Conservation (phyloP, 1,140 invertebrate genomes). For the Lasioglossum albipes region DNA sequence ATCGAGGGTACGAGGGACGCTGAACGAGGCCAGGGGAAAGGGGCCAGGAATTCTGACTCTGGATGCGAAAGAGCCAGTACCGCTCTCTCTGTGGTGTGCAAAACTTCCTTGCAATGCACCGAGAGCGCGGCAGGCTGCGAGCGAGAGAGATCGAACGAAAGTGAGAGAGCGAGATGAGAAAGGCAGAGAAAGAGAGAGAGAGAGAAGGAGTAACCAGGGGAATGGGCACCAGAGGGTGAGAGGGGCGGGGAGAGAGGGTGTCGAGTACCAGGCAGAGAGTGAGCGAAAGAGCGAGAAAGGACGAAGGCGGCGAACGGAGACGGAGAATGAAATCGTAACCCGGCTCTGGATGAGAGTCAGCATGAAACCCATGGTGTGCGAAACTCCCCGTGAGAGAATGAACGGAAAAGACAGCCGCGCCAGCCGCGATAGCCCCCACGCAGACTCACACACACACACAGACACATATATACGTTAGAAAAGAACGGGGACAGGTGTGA, state of each 20-base stretch:
- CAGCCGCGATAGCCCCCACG: constrained; percentile 45
- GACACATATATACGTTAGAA: constrained; percentile 27
- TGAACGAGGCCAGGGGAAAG: constrained; percentile 51
- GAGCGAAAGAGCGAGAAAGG: constrained; percentile 1
- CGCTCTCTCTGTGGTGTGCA: constrained; percentile 62
- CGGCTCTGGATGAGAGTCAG: constrained; percentile 70
- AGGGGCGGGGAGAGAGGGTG: constrained; percentile 38
- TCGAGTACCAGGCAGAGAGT: constrained; percentile 27
- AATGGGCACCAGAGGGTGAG: too few relatives aligned
- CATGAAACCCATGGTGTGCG: constrained; percentile 69
- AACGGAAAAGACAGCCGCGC: constrained; percentile 41
- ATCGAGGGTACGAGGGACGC: constrained; percentile 55
- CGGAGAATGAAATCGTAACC: constrained; percentile 66
- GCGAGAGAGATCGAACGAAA: background rate
- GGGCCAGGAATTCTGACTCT: constrained; percentile 60
- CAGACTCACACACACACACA: background rate
- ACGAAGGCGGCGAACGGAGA: constrained; percentile 37
- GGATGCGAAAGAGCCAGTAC: constrained; percentile 58
- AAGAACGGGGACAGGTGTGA: background rate
- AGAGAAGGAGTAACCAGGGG: constrained; percentile 11
- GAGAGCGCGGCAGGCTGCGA: constrained; percentile 20
- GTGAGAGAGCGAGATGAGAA: background rate
- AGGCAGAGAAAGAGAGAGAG: constrained; percentile 10
- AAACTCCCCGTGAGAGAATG: constrained; percentile 66
- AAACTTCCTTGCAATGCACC: constrained; percentile 64